Evolutionary conservation across 2,888 invertebrate genomes (phyloP).

Genomic region (Cantharis flavilabris): DNA sequence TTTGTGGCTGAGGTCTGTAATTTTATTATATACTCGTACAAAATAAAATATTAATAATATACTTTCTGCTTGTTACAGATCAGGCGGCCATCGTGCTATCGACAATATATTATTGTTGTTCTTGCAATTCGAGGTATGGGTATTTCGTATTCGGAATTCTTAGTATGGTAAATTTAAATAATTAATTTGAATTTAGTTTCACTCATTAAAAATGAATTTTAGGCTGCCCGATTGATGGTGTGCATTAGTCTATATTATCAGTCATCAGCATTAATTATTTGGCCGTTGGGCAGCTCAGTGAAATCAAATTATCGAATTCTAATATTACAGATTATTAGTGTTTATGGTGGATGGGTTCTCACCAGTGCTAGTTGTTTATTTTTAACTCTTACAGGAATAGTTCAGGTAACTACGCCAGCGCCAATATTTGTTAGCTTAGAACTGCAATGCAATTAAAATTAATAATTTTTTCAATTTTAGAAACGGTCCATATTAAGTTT

Average conservation of each 20-base stretch:
- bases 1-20: no score
- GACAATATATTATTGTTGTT: background rate
- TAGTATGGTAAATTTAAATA: background rate
- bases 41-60: no score
- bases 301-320: no score
- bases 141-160: background rate
- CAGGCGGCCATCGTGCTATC: background rate
- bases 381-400: background rate
- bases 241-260: background rate
- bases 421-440: no score
- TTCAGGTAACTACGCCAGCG: background rate
- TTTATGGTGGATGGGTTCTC: background rate
- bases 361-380: background rate
- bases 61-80: no score
- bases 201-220: background rate
- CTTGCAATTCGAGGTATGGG: background rate
- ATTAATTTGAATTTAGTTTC: background rate
- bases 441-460: no score
- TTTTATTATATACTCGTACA: no score
- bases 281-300: background rate
- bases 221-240: background rate
- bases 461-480: background rate
- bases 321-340: background rate
- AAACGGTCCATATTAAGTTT: constrained; percentile 3
- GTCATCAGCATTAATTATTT: background rate